A percentile compares a stretch with the other conserved stretches of the same genome.
Conservation (phyloP, 2,113 vertebrate species). For the Gracilinanus agilis region DNA sequence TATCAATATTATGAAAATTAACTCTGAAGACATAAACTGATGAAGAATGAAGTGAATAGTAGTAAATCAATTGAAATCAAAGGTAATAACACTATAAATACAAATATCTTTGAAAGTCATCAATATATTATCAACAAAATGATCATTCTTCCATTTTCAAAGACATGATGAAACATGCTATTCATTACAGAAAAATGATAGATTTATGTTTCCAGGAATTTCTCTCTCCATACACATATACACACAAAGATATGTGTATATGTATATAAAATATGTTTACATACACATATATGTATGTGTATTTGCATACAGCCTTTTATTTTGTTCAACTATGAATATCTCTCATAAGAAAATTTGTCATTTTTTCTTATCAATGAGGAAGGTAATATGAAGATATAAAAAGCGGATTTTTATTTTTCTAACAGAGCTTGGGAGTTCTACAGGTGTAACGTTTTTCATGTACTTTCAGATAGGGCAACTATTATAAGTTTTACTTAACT, state of each 20-base stretch:
- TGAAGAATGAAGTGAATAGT: not conserved
- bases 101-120: not conserved
- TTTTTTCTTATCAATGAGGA: not conserved
- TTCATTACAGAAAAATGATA: not conserved
- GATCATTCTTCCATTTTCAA: not conserved
- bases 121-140: too few species aligned
- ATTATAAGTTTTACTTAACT: not conserved
- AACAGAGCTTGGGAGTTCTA: not conserved
- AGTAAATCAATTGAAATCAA: not conserved
- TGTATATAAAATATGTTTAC: not conserved
- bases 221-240: too few species aligned
- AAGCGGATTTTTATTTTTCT: not conserved
- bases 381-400: not conserved
- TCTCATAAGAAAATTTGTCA: not conserved
- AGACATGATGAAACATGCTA: not conserved
- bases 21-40: not conserved
- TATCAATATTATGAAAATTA: not conserved
- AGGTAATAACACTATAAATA: not conserved
- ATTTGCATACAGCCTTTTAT: not conserved
- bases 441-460: not conserved
- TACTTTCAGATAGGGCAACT: not conserved
- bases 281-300: not conserved
- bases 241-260: not conserved
- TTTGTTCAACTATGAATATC: not conserved
- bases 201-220: not conserved